Percentiles rank a stretch among this genome's conserved stretches.
These are phyloP conservation scores for Acrobasis suavella DNA, from an alignment of 2,888 invertebrate species.

Conservation along the genomic window DNA sequence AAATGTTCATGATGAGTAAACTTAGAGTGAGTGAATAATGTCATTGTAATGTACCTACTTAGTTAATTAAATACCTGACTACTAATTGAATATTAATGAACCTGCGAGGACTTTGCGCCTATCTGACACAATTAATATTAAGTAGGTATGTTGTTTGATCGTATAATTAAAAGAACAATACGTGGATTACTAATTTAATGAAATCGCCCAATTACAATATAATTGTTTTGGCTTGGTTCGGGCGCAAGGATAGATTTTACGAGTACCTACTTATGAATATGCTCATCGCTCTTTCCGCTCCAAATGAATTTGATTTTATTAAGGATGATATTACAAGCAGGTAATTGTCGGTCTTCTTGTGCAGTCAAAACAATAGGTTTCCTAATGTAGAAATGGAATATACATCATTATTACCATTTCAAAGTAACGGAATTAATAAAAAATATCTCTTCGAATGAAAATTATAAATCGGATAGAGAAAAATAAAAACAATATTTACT, in stretches of 20 bases:
- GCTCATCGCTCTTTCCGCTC: constrained; percentile 14
- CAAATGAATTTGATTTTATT: not conserved
- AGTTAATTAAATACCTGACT: not conserved
- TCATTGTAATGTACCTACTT: no score
- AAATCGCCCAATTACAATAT: not conserved
- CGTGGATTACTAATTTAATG: not conserved
- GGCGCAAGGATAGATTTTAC: constrained; percentile 2
- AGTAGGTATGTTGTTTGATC: not conserved
- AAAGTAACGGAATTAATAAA: no score
- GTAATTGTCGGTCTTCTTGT: no score
- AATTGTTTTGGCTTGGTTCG: not conserved
- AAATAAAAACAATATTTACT: no score
- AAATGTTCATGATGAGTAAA: no score
- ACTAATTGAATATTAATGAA: not conserved
- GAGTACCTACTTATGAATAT: no score
- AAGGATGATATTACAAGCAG: not conserved
- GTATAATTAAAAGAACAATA: not conserved
- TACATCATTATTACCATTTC: no score
- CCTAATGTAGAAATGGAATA: no score
- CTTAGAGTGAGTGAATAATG: no score
- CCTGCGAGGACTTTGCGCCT: not conserved
- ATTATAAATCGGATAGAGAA: no score
- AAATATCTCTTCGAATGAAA: no score
- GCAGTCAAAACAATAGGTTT: no score
- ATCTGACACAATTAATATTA: not conserved